Conservation (phyloP, 2,797 vertebrate species). For the Perodicticus potto region DNA sequence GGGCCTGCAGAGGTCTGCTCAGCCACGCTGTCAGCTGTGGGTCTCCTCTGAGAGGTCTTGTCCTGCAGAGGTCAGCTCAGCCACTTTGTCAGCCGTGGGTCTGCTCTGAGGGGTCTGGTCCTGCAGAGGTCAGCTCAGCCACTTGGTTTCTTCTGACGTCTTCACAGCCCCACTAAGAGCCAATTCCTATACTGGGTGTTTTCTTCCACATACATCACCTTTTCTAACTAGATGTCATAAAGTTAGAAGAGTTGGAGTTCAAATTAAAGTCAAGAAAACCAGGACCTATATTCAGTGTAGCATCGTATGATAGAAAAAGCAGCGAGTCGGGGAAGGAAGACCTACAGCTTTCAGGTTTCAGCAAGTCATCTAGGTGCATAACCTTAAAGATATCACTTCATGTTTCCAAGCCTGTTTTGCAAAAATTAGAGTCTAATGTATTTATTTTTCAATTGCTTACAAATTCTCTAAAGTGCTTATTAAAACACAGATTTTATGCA, state of each 20-base stretch:
- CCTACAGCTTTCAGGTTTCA: background rate
- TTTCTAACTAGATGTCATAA: background rate
- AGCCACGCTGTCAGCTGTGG: too few relatives aligned
- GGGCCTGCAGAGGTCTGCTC: too few relatives aligned
- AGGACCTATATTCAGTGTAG: background rate
- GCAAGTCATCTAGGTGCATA: fast-evolving
- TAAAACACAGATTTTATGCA: background rate
- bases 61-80: background rate
- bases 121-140: background rate
- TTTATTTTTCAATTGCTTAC: background rate
- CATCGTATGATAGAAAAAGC: background rate
- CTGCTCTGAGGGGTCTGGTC: too few relatives aligned
- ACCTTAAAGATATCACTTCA: background rate
- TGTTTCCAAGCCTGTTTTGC: background rate
- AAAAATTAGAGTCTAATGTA: background rate
- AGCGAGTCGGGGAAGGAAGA: background rate
- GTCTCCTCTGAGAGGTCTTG: background rate
- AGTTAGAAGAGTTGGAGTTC: background rate
- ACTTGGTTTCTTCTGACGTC: background rate
- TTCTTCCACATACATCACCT: background rate
- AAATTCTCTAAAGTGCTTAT: conserved; percentile 14
- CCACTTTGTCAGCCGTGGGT: too few relatives aligned
- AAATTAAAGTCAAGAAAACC: background rate
- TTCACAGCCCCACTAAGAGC: background rate
- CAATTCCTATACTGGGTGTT: background rate